These are phyloP conservation scores for Rhopalosiphum nymphaeae DNA, from an alignment of 2,888 invertebrate species.

Conservation along the genomic window DNA sequence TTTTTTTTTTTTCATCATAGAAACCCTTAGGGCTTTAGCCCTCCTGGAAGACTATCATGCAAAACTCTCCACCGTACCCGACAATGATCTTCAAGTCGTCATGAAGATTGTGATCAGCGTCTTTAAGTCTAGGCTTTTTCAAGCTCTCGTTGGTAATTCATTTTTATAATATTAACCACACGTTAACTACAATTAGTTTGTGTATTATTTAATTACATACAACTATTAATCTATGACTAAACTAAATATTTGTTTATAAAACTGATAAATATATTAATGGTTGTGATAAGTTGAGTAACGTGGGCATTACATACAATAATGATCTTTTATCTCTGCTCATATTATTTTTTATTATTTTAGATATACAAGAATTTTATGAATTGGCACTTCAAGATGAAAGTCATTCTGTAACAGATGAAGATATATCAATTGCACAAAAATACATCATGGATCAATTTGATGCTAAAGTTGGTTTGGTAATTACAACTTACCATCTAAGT, in stretches of 20 bases:
- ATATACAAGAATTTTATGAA: slow-evolving; percentile 99
- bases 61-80: slow-evolving; percentile 92
- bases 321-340: background rate
- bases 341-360: slow-evolving; percentile 74
- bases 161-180: background rate
- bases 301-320: background rate
- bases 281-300: background rate
- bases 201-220: background rate
- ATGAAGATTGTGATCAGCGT: slow-evolving; percentile 98
- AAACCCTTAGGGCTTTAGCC: slow-evolving; percentile 98
- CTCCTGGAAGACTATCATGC: slow-evolving; percentile 98
- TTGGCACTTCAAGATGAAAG: slow-evolving; percentile 86
- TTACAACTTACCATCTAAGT: background rate
- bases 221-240: background rate
- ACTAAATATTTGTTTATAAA: background rate
- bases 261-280: background rate
- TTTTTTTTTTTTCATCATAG: slow-evolving; percentile 73
- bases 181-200: background rate
- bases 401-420: slow-evolving; percentile 62
- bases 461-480: slow-evolving; percentile 58
- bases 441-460: slow-evolving; percentile 62
- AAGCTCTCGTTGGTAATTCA: slow-evolving; percentile 93
- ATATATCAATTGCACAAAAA: slow-evolving; percentile 60
- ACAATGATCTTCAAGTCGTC: slow-evolving; percentile 93
- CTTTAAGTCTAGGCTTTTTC: slow-evolving; percentile 98